Base-by-base conservation (phyloP, 1,140 invertebrate species). In the Probaryconus sp. region DNA sequence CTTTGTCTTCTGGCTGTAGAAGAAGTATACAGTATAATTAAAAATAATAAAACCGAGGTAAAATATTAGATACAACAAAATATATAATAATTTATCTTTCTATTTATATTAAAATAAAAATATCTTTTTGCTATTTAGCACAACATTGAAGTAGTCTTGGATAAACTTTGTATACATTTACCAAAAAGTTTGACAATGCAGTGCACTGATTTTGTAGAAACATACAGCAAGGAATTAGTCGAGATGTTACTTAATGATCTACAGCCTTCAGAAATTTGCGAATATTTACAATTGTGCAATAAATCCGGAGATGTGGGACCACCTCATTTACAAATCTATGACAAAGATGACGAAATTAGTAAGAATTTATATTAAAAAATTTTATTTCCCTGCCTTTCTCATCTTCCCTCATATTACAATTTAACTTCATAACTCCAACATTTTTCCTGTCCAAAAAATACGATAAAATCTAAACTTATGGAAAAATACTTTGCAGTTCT, bases 1-100 rank as follows among this genome's bases (percentile, higher is more conserved):
- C 83, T 96, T 2, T 97, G 95, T 82, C 86, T 96, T 13, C 92
- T 95, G 77, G 94, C 94, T 10, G 90, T 96, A 6, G 89, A 91
- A 68, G 90, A 93, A 81, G 78, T 94, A 35, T 90, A 94, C 75
- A 84, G 90, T 16, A 89, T 91, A 76, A 88, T 95, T 1, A 91
- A 91, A 76, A 87, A 92, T 37, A 91, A 94, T 61, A 92, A 89
- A 75, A 93, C 92, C 18, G 91, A 94, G 89, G 72, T 75, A 63
- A 20, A 16, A 37, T 35, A 67, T 5, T 28, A 43, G 43, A 7
- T 50, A 16, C 24, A 30, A 53, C 45, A 18, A 9, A 28, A 37
- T 6, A 33, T 64, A 10, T 28, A 30, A 48, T 11, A 2, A 33
- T 37, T 55, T 13, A 26, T 37, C 38, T 7, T 55, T 28, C 6